phyloP scores from a whole-genome alignment of 2,888 invertebrate genomes.

The Baronia brevicornis region DNA sequence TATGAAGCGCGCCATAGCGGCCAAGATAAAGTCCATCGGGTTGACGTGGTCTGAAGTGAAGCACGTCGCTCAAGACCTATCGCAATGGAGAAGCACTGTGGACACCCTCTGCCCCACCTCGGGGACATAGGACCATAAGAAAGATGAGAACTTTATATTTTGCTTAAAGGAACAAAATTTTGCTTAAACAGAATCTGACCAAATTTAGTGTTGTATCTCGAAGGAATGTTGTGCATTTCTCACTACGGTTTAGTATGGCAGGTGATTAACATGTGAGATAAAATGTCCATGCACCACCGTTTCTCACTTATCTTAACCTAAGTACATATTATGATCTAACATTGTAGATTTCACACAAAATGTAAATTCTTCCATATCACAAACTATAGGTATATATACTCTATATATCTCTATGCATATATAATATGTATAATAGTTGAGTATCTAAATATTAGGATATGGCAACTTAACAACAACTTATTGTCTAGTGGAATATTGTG shows the following conservation, averaged over 20 bases:
- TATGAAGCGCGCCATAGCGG: too few species aligned
- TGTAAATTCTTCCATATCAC: conserved; percentile 73
- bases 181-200: too few species aligned
- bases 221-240: conserved; percentile 9
- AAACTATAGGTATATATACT: conserved; percentile 68
- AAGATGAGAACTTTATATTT: too few species aligned
- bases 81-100: too few species aligned
- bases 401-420: conserved; percentile 60
- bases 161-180: too few species aligned
- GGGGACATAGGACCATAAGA: too few species aligned
- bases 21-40: too few species aligned
- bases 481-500: conserved; percentile 68
- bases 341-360: conserved; percentile 58
- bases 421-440: conserved; percentile 61
- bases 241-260: conserved; percentile 4
- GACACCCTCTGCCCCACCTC: too few species aligned
- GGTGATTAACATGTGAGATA: background rate
- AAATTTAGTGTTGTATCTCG: too few species aligned
- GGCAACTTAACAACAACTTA: conserved; percentile 73
- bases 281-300: conserved; percentile 8
- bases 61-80: too few species aligned
- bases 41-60: too few species aligned
- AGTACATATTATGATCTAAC: conserved; percentile 36
- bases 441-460: conserved; percentile 73
- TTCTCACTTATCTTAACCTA: conserved; percentile 20